phyloP scores from a whole-genome alignment of 2,113 vertebrate genomes.

The Shinisaurus crocodilurus region DNA sequence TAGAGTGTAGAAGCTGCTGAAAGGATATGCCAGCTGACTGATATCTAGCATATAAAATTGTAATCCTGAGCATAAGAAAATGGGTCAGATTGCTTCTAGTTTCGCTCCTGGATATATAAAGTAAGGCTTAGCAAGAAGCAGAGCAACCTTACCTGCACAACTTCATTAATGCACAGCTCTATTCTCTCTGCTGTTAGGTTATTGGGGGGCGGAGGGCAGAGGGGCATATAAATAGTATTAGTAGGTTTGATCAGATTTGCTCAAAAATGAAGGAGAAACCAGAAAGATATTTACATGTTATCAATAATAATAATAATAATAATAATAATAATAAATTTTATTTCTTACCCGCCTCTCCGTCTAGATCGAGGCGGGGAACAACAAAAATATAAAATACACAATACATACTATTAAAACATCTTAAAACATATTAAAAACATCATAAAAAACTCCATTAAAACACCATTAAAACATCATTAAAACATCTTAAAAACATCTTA shows the following conservation, averaged over 20 bases:
- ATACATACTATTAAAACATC: too few species aligned
- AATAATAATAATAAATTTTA: too few species aligned
- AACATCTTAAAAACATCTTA: too few species aligned
- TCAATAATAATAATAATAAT: too few species aligned
- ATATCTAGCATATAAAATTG: background rate
- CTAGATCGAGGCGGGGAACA: too few species aligned
- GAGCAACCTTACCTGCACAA: background rate
- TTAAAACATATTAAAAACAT: too few species aligned
- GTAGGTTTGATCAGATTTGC: background rate
- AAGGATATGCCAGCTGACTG: background rate
- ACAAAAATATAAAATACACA: too few species aligned
- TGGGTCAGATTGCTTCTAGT: background rate
- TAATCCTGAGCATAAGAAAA: background rate
- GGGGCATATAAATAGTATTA: background rate
- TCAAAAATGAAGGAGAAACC: background rate
- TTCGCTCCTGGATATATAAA: background rate
- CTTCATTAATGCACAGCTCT: background rate
- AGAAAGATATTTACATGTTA: background rate
- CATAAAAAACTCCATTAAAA: too few species aligned
- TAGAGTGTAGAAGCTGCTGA: conserved; percentile 15
- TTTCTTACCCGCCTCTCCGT: too few species aligned
- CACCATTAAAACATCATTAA: too few species aligned
- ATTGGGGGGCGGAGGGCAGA: background rate
- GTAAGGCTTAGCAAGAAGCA: background rate
- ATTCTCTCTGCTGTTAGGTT: background rate